phyloP scores from a whole-genome alignment of 1,140 invertebrate species.

The Drosophila ananassae region DNA sequence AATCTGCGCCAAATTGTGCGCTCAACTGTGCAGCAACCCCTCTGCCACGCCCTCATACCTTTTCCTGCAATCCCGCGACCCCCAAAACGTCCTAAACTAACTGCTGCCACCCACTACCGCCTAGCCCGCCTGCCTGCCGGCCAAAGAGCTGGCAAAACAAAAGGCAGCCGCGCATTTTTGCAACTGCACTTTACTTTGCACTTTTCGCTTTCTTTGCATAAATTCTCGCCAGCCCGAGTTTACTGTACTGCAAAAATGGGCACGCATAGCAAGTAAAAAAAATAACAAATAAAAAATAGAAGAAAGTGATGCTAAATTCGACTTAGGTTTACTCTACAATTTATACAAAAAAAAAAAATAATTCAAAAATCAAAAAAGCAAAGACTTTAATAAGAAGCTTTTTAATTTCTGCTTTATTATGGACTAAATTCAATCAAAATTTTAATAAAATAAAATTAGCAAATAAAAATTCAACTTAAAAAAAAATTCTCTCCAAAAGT shows the following conservation, averaged over 20 bases:
- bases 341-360: not conserved
- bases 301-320: not conserved
- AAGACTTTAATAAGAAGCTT: too few species aligned
- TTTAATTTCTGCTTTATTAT: too few species aligned
- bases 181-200: conserved; percentile 78
- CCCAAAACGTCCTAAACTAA: not conserved
- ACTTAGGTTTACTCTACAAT: conserved; percentile 1
- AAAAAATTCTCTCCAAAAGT: too few species aligned
- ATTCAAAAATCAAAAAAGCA: too few species aligned
- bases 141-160: conserved; percentile 66
- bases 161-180: conserved; percentile 73
- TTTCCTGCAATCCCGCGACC: not conserved
- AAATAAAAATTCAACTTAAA: too few species aligned
- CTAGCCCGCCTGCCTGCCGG: conserved; percentile 5
- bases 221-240: conserved; percentile 72
- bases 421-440: too few species aligned
- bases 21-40: conserved; percentile 57
- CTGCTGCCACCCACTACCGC: not conserved
- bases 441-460: too few species aligned
- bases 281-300: conserved; percentile 44
- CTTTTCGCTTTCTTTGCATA: conserved; percentile 82
- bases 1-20: conserved; percentile 77
- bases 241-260: conserved; percentile 72
- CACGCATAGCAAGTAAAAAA: conserved; percentile 48
- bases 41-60: not conserved